These are phyloP conservation scores for Eurytoma adleriae DNA, from an alignment of 2,888 invertebrate species.

Conservation along the genomic window DNA sequence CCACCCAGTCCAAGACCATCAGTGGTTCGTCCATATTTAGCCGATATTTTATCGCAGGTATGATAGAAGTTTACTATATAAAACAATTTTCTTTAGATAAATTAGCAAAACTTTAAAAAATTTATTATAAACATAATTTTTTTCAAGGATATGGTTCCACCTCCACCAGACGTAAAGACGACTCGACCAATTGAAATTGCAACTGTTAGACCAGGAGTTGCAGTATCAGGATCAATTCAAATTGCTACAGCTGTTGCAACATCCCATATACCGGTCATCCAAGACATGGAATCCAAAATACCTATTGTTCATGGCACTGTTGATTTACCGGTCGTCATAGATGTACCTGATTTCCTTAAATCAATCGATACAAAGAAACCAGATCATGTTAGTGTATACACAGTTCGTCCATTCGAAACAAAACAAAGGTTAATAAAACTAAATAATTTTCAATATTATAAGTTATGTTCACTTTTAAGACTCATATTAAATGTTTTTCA, in stretches of 20 bases:
- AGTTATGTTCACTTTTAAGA: background rate
- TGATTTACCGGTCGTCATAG: conserved; percentile 71
- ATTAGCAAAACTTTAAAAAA: background rate
- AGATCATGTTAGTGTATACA: conserved; percentile 71
- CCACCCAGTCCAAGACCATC: conserved; percentile 67
- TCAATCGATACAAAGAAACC: conserved; percentile 65
- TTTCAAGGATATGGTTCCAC: conserved; percentile 72
- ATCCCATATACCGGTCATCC: conserved; percentile 72
- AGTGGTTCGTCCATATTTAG: conserved; percentile 68
- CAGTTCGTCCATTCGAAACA: conserved; percentile 71
- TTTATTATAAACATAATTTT: conserved; percentile 7
- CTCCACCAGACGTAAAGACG: conserved; percentile 61
- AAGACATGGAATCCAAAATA: conserved; percentile 73
- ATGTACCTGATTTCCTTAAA: conserved; percentile 67
- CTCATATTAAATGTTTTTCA: conserved; percentile 29
- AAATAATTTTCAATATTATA: conserved; percentile 8
- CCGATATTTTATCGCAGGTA: conserved; percentile 72
- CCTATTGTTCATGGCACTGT: conserved; percentile 74
- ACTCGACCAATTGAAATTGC: conserved; percentile 64
- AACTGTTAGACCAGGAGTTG: conserved; percentile 69
- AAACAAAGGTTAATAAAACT: conserved; percentile 66
- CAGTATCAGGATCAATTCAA: conserved; percentile 73
- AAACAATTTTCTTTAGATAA: background rate
- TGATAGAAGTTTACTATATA: background rate
- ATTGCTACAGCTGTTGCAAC: conserved; percentile 72